These are phyloP conservation scores for Rotaria sp. DNA, from an alignment of 2,888 invertebrate species.

Conservation along the genomic window DNA sequence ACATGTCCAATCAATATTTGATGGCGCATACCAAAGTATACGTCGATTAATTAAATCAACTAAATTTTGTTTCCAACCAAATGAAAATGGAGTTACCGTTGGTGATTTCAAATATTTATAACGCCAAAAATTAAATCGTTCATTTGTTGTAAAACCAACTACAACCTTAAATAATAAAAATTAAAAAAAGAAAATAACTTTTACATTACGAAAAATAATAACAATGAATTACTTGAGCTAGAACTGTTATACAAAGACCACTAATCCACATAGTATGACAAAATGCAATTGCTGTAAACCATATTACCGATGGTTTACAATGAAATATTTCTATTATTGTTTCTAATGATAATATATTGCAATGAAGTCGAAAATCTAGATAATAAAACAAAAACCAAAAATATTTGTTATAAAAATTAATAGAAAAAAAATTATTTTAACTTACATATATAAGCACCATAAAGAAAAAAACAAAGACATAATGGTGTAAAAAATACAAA, in stretches of 20 bases:
- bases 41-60: constrained; percentile 34
- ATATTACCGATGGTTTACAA: constrained; percentile 28
- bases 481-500: constrained; percentile 40
- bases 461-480: constrained; percentile 22
- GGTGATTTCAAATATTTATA: constrained; percentile 30
- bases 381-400: background rate
- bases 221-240: constrained; percentile 22
- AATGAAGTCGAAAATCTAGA: background rate
- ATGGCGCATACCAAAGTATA: constrained; percentile 30
- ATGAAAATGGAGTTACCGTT: background rate
- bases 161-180: background rate
- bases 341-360: background rate
- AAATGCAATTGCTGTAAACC: constrained; percentile 31
- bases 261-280: constrained; percentile 32
- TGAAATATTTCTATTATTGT: background rate
- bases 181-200: no score
- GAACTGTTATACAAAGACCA: constrained; percentile 11
- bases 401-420: no score
- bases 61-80: constrained; percentile 36
- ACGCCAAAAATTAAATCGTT: constrained; percentile 33
- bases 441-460: constrained; percentile 32
- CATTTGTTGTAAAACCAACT: constrained; percentile 34
- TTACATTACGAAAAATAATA: background rate
- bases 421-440: no score
- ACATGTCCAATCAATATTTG: constrained; percentile 32